Base-by-base conservation (phyloP, 2,113 vertebrate species). In the Chunga burmeisteri region DNA sequence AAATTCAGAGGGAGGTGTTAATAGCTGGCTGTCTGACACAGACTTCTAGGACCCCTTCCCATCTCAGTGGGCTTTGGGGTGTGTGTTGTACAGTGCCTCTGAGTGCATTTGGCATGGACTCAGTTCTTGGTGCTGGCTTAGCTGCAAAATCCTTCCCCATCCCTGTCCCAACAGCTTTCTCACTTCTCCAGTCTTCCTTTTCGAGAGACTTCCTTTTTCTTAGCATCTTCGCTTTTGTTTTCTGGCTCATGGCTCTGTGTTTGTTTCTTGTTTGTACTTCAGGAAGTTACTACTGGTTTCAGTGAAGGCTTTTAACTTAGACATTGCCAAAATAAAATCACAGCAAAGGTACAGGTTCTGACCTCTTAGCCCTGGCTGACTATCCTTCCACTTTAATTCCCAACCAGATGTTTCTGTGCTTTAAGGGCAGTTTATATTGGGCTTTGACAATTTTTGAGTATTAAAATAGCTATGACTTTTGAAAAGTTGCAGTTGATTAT, bases 1-100 rank as follows among this genome's bases (percentile, higher is more conserved):
- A 8, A 4, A 23, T 30, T 70, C 17, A 2, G 62, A 22, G 63
- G 38, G 67, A 55, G 34, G n/a, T 65, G 38, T 61, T n/a, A 23
- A 10, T 9, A 40, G 72, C 79, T 86, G 52, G 12, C 79, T 55
- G 40, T 10, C 16, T 40, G n/a, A 3, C 2, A 2, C 22, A 55
- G 56, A 9, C 40, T 89, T 21, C 44, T 32, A 10, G 38, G 63
- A 11, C 46, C 59, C 27, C 38, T 63, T 59, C 55, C 32, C 1
- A 0, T 44, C 44, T 47, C 21, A 3, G 10, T n/a, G 71, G 47
- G 59, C 21, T 32, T 19, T 14, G 26, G 0, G 4, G 9, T 19
- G 47, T 27, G 58, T 4, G 0, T 10, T 13, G 36, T 21, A 1
- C 53, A 7, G 42, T 7, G 4, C 15, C 44, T 72, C 38, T 6